Base-by-base conservation (phyloP, 2,113 vertebrate genomes). In the Podarcis muralis region DNA sequence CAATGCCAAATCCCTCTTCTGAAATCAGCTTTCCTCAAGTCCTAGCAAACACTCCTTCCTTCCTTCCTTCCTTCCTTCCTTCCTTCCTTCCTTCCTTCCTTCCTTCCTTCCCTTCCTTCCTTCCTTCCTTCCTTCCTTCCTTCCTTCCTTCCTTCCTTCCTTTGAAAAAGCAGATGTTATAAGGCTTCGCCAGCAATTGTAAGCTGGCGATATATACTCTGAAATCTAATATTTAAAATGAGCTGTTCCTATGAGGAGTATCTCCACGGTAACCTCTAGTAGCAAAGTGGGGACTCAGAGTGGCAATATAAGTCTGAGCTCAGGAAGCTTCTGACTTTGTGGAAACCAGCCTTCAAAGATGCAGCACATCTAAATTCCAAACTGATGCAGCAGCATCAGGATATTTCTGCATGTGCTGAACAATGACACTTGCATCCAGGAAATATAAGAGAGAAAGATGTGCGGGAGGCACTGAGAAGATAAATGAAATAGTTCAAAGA, bases 121-220 rank as follows among this genome's bases (percentile, higher is more conserved):
- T 68, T 76, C 77, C 93, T 95, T 87, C 88, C 43, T 1, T 48
- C 9, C 43, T 7, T 48, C 18, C 11, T 25, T n/a, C 20, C 20
- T 25, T 68, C 27, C 76, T n/a, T n/a, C 2, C 40, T 78, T 69
- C 4, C 66, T 27, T 48, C 5, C 30, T 83, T 76, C 71, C 93
- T 95, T 87, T 88, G 93, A 96, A 96, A 96, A 97, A 96, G 93
- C 95, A 96, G 93, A 96, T 96, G 93, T 93, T 96, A 91, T 95
- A 96, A 97, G 96, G 92, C 90, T 95, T 95, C 91, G 89, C 95
- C 92, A 90, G 94, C 96, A 96, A 95, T 92, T 65, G 87, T 96
- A 97, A 97, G 96, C 96, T 93, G 94, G 94, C 91, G 94, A 91
- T 87, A 88, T 89, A 93, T 23, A 90, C 94, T 96, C 94, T 97